Percentiles rank a stretch among this genome's conserved stretches.
Evolutionary conservation across 2,113 vertebrate species (phyloP).

Genomic region (Platysternon megacephalum): DNA sequence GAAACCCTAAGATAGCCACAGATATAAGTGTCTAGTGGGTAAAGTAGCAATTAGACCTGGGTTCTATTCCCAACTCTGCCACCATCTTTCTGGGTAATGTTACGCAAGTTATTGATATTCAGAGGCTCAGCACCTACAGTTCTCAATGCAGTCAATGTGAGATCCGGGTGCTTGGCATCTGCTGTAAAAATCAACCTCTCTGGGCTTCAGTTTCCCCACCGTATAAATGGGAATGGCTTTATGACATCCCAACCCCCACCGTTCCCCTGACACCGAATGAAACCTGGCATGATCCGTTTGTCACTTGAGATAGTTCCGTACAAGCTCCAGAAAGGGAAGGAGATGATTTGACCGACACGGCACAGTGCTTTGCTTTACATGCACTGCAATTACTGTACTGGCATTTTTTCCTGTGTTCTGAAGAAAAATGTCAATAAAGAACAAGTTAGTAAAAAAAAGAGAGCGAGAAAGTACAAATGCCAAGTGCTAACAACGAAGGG

Average conservation of each 20-base stretch:
- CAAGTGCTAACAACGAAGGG: not conserved
- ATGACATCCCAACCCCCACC: not conserved
- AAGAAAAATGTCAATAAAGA: slow-evolving; percentile 73
- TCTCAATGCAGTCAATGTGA: rapidly evolving
- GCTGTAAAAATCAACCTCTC: rapidly evolving
- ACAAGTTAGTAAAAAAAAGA: slow-evolving; percentile 62
- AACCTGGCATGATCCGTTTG: not conserved
- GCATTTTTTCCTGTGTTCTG: slow-evolving; percentile 59
- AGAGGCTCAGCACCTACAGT: rapidly evolving
- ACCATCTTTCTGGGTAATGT: not conserved
- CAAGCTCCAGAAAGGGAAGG: not conserved
- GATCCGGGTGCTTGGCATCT: not conserved
- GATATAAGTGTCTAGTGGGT: slow-evolving; percentile 11
- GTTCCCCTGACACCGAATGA: not conserved
- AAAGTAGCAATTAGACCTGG: slow-evolving; percentile 26
- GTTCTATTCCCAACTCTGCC: not conserved
- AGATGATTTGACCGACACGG: slow-evolving; percentile 24
- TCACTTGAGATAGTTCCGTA: not conserved
- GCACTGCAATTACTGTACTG: slow-evolving; percentile 54
- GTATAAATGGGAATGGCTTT: not conserved
- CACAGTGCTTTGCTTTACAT: slow-evolving; percentile 51
- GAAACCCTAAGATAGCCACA: slow-evolving; percentile 52
- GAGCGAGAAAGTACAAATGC: slow-evolving; percentile 10
- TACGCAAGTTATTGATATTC: rapidly evolving
- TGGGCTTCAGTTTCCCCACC: not conserved